Evolutionary conservation across 2,888 invertebrate species (phyloP).

Genomic region (Toxonevra muliebris): DNA sequence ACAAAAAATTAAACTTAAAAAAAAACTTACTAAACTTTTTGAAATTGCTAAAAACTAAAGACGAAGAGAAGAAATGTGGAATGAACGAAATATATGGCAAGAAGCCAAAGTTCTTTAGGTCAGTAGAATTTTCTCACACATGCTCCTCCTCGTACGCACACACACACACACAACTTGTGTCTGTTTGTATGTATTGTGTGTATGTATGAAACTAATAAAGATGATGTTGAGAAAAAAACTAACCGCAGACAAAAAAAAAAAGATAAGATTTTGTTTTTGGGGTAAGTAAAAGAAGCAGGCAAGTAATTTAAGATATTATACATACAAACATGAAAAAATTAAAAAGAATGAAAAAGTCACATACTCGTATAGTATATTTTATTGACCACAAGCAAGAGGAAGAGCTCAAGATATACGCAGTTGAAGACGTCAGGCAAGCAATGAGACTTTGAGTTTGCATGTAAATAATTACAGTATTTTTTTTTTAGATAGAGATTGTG

Average conservation of each 20-base stretch:
- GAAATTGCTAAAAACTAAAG: background rate
- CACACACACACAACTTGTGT: conserved; percentile 10
- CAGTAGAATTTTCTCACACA: conserved; percentile 61
- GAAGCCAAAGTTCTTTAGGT: conserved; percentile 62
- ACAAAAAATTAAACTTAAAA: background rate
- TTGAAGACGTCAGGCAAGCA: background rate
- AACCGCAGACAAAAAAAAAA: conserved; percentile 52
- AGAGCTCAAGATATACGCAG: background rate
- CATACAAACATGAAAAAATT: conserved; percentile 4
- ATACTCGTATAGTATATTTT: conserved; percentile 19
- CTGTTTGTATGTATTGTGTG: background rate
- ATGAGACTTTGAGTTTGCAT: conserved; percentile 47
- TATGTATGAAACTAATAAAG: conserved; percentile 49
- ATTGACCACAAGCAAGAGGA: background rate
- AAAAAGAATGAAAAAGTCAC: conserved; percentile 26
- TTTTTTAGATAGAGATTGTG: background rate
- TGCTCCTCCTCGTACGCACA: conserved; percentile 10
- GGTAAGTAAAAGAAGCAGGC: conserved; percentile 12
- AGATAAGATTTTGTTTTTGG: background rate
- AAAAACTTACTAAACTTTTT: background rate
- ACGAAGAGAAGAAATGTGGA: conserved; percentile 7
- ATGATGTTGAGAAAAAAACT: conserved; percentile 47
- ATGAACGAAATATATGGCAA: conserved; percentile 38
- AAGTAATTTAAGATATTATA: background rate
- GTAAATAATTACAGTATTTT: conserved; percentile 53